phyloP scores from a whole-genome alignment of 1,140 invertebrate species.

The Drosophila funebris region DNA sequence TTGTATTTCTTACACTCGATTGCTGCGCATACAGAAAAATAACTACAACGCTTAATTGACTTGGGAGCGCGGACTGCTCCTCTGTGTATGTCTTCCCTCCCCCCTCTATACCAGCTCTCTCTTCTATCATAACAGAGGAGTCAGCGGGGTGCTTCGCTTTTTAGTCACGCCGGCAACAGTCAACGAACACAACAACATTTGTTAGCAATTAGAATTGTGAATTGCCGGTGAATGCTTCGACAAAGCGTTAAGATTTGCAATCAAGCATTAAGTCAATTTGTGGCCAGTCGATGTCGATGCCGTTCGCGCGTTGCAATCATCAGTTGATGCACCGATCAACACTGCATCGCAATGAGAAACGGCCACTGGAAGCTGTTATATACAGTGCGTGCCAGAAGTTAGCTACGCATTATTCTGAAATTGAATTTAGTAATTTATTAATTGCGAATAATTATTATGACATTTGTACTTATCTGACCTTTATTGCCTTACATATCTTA shows the following conservation, averaged over 20 bases:
- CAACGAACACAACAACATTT: conserved; percentile 52
- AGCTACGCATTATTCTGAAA: not conserved
- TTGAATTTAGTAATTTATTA: not conserved
- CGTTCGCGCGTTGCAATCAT: conserved; percentile 52
- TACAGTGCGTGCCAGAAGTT: conserved; percentile 29
- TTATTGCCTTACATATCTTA: conserved; percentile 13
- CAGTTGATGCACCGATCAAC: conserved; percentile 34
- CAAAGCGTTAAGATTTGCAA: conserved; percentile 75
- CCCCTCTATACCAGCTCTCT: too few species aligned
- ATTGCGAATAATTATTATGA: not conserved
- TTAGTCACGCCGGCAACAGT: conserved; percentile 47
- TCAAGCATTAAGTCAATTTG: conserved; percentile 78
- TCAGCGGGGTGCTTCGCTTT: conserved; percentile 16
- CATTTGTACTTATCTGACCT: not conserved
- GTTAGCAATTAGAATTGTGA: conserved; percentile 71
- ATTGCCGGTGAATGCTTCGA: conserved; percentile 66
- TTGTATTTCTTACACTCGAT: conserved; percentile 47
- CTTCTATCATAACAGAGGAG: too few species aligned
- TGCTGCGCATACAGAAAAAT: conserved; percentile 15
- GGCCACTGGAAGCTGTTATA: conserved; percentile 16
- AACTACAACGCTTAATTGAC: conserved; percentile 57
- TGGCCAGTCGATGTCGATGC: conserved; percentile 35
- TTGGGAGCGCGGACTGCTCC: not conserved
- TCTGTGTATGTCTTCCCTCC: too few species aligned
- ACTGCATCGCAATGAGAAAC: conserved; percentile 28